Percentiles rank a stretch among this genome's conserved stretches.
phyloP scores from a whole-genome alignment of 2,113 vertebrate genomes.

The Leucoraja erinaceus region DNA sequence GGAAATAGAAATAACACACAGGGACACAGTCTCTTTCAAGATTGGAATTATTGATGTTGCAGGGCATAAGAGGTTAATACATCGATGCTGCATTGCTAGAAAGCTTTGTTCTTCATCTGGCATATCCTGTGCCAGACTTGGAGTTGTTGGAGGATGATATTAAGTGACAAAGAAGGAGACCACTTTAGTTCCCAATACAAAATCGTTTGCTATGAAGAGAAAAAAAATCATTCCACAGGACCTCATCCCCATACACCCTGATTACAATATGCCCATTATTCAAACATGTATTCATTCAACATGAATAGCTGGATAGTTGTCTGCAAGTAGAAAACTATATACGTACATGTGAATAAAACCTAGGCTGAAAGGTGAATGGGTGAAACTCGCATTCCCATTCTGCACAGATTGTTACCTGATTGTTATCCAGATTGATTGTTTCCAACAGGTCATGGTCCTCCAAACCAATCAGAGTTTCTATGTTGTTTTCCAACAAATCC shows the following conservation, averaged over 20 bases:
- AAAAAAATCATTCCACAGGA: background rate
- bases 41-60: background rate
- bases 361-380: background rate
- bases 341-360: background rate
- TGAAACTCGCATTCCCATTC: background rate
- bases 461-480: constrained; percentile 70
- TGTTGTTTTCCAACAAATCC: constrained; percentile 76
- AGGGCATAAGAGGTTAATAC: background rate
- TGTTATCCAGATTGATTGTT: constrained; percentile 70
- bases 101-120: background rate
- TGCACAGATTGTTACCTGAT: constrained; percentile 64
- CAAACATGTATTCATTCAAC: background rate
- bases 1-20: background rate
- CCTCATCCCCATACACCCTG: background rate
- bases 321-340: background rate
- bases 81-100: background rate
- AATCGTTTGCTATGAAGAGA: background rate
- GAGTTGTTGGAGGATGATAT: background rate
- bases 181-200: background rate
- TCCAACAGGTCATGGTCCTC: constrained; percentile 65
- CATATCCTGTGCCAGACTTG: background rate
- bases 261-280: background rate
- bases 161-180: background rate
- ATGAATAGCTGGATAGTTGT: background rate
- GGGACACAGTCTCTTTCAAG: background rate